Evolutionary conservation across 2,888 invertebrate genomes (phyloP), one percentile per base, ranked within the genome.

Genomic region (Megaustenia siamemsis): DNA sequence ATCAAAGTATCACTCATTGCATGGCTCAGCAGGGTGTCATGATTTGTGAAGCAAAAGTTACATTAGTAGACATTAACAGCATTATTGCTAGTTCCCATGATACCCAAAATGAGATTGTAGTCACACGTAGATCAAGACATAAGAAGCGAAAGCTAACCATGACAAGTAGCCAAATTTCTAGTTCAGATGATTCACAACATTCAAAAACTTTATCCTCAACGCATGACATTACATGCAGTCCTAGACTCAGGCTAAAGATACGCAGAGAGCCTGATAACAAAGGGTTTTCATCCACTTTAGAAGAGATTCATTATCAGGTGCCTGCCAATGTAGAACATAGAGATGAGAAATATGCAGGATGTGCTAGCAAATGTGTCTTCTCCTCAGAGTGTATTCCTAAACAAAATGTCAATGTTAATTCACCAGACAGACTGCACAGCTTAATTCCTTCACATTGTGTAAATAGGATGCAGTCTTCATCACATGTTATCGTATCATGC

Each of bases 191-290:
- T 73, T 49, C 49, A 49, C 73, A 73, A 15, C 28, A 18, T 32
- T 1, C 15, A 32, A 35, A 32, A 49, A 43, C 40, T 12, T 40
- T 71, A 28, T n/a, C 71, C 71, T 40, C 63, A 28, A 35, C 45
- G 32, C n/a, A 21, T 35, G 53, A n/a, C n/a, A 43, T 49, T 66
- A 38, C 83, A 38, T 35, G 43, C 32, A 83, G 83, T 56, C 83
- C 83, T 28, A 40, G 83, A 28, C 66, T 83, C 21, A 71, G 35
- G 32, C 43, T 83, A 5, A 78, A 78, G 35, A 76, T 83, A 38
- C 21, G 28, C 10, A 78, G 71, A 60, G 21, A 43, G 8, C 24
- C 71, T 56, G 45, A 69, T 32, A 71, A 77, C 76, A 60, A 71
- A 35, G 75, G 40, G 43, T 83, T 45, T 40, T 69, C 83, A 43